Evolutionary conservation across 2,113 vertebrate species (phyloP).

Genomic region (Semnornis frantzii): DNA sequence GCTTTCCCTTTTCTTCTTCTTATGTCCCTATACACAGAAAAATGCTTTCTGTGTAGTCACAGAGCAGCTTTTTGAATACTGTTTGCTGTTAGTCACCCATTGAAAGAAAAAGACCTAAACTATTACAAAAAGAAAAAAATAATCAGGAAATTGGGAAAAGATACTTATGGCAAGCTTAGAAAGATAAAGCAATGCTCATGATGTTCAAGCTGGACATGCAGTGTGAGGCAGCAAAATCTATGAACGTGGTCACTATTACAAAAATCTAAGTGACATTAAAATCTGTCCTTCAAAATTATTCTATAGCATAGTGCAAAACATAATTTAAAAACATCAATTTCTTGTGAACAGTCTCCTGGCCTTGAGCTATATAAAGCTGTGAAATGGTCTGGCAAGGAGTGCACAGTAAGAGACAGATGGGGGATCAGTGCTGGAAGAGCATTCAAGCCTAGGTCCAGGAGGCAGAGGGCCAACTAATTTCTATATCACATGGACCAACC

Average conservation of each 20-base stretch:
- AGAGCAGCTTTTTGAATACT: not conserved
- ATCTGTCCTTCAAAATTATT: not conserved
- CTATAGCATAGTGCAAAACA: not conserved
- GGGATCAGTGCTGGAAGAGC: slow-evolving; percentile 31
- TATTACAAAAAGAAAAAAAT: not conserved
- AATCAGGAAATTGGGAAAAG: not conserved
- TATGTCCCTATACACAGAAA: not conserved
- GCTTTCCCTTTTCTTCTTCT: not conserved
- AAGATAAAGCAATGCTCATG: not conserved
- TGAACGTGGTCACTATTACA: not conserved
- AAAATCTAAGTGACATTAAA: not conserved
- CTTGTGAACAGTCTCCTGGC: not conserved
- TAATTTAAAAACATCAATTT: not conserved
- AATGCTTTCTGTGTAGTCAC: not conserved
- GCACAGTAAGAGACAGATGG: slow-evolving; percentile 1
- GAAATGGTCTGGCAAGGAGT: slow-evolving; percentile 38
- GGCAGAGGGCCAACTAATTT: slow-evolving; percentile 4
- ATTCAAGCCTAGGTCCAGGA: not conserved
- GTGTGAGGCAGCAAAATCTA: not conserved
- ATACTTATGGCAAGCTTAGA: not conserved
- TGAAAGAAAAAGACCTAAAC: not conserved
- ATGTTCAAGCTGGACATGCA: not conserved
- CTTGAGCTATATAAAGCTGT: slow-evolving; percentile 18
- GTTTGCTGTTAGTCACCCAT: not conserved
- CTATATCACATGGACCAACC: not conserved